Percentiles rank a stretch among this genome's conserved stretches.
Conservation (phyloP, 2,888 invertebrate species). For the Nezara viridula region DNA sequence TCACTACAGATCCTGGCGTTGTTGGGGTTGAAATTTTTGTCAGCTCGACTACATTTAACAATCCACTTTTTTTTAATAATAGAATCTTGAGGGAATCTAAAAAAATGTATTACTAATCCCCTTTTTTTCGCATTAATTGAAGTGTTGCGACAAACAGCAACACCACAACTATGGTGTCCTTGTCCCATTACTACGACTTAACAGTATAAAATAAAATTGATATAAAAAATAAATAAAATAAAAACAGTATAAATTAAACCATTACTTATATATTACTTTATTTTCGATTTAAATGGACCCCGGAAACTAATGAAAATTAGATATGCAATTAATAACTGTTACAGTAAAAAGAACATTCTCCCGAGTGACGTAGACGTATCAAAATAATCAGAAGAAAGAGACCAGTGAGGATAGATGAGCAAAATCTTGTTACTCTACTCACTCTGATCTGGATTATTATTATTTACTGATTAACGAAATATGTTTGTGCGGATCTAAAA, state of each 20-base stretch:
- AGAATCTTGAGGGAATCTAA: neutral
- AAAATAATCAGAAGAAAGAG: too few relatives aligned
- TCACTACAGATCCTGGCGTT: neutral
- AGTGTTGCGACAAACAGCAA: neutral
- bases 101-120: constrained; percentile 1
- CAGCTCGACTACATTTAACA: neutral
- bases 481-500: neutral
- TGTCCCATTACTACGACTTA: neutral
- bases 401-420: neutral
- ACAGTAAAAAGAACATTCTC: neutral
- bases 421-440: neutral
- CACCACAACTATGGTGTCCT: neutral
- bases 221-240: neutral
- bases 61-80: neutral
- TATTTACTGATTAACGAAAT: neutral
- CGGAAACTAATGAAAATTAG: neutral
- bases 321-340: too few relatives aligned
- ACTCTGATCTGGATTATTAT: neutral
- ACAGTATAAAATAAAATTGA: neutral
- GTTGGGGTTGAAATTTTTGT: neutral
- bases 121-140: neutral
- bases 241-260: neutral
- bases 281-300: neutral
- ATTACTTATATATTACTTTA: too few relatives aligned
- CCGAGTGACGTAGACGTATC: neutral